Percentiles rank a stretch among this genome's conserved stretches.
phyloP scores from a whole-genome alignment of 2,888 invertebrate genomes.

The Mesorhabditis spiculigera region DNA sequence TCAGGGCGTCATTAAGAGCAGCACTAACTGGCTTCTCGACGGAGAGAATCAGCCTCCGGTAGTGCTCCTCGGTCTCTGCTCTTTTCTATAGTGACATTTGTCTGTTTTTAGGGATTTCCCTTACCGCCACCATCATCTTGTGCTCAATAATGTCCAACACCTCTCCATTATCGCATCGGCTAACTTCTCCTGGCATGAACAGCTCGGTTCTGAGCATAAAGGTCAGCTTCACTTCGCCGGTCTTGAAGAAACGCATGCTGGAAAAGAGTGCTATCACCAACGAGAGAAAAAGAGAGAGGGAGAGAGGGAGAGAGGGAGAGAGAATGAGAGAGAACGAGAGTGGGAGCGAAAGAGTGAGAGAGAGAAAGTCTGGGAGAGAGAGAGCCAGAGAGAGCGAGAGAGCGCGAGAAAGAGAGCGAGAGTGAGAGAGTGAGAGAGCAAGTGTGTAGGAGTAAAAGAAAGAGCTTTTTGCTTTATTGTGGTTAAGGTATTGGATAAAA shows the following conservation, averaged over 20 bases:
- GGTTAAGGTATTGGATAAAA: background rate
- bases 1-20: slow-evolving; percentile 19
- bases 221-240: slow-evolving; percentile 26
- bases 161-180: background rate
- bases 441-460: too few relatives aligned
- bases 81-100: slow-evolving; percentile 42
- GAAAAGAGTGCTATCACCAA: slow-evolving; percentile 15
- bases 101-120: slow-evolving; percentile 36
- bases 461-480: too few relatives aligned
- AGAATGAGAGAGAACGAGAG: slow-evolving; percentile 6
- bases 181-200: background rate
- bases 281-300: too few relatives aligned
- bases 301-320: too few relatives aligned
- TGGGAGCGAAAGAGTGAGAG: too few relatives aligned
- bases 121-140: background rate
- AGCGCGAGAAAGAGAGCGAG: too few relatives aligned
- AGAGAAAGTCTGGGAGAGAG: too few relatives aligned
- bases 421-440: too few relatives aligned
- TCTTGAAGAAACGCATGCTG: slow-evolving; percentile 31
- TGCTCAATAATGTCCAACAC: slow-evolving; percentile 2
- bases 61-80: slow-evolving; percentile 50
- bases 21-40: slow-evolving; percentile 31
- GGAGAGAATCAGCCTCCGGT: slow-evolving; percentile 32
- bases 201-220: slow-evolving; percentile 24
- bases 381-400: too few relatives aligned